Evolutionary conservation across 2,888 invertebrate species (phyloP).

Genomic region (Stratiomys singularior): DNA sequence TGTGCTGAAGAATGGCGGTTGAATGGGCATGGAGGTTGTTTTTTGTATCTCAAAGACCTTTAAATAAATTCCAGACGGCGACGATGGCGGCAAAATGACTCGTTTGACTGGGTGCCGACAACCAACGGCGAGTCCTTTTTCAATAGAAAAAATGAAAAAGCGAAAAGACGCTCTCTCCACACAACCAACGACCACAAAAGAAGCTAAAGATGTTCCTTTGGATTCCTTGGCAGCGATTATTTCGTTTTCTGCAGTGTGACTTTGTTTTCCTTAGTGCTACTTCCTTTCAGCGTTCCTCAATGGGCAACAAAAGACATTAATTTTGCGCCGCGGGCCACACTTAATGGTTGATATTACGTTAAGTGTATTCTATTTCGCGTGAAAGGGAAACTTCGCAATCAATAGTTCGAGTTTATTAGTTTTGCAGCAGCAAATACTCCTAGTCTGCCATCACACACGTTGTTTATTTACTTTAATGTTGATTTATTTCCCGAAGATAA

Average conservation of each 20-base stretch:
- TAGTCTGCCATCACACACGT: no score
- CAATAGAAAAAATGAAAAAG: not conserved
- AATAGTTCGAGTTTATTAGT: no score
- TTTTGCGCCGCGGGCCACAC: not conserved
- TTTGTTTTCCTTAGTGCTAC: conserved; percentile 13
- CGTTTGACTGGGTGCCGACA: conserved; percentile 23
- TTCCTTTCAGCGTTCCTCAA: conserved; percentile 20
- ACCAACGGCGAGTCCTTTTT: not conserved
- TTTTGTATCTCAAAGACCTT: conserved; percentile 2
- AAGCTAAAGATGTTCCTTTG: not conserved
- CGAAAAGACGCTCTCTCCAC: no score
- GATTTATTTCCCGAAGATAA: no score
- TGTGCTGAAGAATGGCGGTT: conserved; percentile 14
- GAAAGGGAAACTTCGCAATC: not conserved
- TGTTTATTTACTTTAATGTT: no score
- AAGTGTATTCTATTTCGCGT: not conserved
- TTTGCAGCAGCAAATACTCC: no score
- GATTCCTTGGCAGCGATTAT: not conserved
- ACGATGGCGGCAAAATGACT: conserved; percentile 3
- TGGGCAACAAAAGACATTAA: conserved; percentile 27
- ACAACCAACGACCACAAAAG: not conserved
- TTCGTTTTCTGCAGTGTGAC: not conserved
- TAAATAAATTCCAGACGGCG: conserved; percentile 26
- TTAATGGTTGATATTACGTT: conserved; percentile 22
- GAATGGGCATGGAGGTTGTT: not conserved